Evolutionary conservation across 92 coral and sea anemone species (phyloP).

Genomic region (Ricordea florida): DNA sequence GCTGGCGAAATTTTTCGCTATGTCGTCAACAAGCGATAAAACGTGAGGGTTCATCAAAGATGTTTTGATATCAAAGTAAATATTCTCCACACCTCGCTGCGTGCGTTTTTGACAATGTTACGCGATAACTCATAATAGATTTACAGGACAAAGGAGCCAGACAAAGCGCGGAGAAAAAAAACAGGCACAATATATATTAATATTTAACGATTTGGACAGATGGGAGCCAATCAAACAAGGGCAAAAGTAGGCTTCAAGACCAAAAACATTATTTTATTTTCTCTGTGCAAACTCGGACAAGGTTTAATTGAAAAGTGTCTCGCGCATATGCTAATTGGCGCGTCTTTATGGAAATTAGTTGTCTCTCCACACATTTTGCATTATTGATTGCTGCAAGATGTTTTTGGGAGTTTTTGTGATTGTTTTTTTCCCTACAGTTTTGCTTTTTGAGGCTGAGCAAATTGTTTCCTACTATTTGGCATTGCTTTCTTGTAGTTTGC

Average conservation of each 20-base stretch:
- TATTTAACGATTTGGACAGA: slow-evolving; percentile 51
- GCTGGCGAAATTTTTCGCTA: not conserved
- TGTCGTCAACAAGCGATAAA: not conserved
- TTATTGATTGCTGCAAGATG: slow-evolving; percentile 42
- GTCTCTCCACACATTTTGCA: slow-evolving; percentile 2
- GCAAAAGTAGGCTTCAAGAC: too few species aligned
- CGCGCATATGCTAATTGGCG: slow-evolving; percentile 67
- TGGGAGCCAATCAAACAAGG: slow-evolving; percentile 17
- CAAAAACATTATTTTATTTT: slow-evolving; percentile 37
- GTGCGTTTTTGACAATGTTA: slow-evolving; percentile 55
- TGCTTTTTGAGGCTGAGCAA: not conserved
- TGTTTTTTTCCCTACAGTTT: not conserved
- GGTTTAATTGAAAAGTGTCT: slow-evolving; percentile 74
- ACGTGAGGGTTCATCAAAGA: not conserved
- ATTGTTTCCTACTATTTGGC: not conserved
- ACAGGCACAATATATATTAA: slow-evolving; percentile 23
- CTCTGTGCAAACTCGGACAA: slow-evolving; percentile 45
- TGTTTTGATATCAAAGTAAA: slow-evolving; percentile 52
- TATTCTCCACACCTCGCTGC: slow-evolving; percentile 75
- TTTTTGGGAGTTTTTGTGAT: not conserved
- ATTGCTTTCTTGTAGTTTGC: not conserved
- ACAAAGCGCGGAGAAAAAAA: not conserved
- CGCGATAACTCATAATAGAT: slow-evolving; percentile 39
- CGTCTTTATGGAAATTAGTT: not conserved
- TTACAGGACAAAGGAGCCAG: not conserved